Evolutionary conservation across 2,888 invertebrate genomes (phyloP), one percentile per base, ranked within the genome.

Genomic region (Eupsilia transversa): DNA sequence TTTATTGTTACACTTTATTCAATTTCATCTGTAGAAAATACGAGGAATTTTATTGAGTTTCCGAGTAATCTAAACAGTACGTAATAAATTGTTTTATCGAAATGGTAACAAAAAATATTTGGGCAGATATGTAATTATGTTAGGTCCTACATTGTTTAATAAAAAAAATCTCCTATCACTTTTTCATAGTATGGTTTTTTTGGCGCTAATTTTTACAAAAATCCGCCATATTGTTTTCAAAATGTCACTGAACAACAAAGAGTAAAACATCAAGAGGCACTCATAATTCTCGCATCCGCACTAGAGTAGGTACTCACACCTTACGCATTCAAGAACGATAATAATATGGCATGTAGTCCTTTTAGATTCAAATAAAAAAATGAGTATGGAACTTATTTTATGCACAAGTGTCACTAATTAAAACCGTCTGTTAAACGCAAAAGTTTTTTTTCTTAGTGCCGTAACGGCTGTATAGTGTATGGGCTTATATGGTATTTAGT

Each of bases 201-300:
- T 38, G 59, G 17, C 23, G 27, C 23, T 33, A 9, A n/a, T 74
- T 64, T 38, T 33, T 17, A 30, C 3, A 56, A 65, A 54, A 60
- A 43, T n/a, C 17, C 38, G 52, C 46, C 79, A 67, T 73, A 41
- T 68, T 81, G 46, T 64, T 67, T 66, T 76, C 54, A 23, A 56
- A 81, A 80, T 46, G 57, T 66, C 80, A 49, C 52, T 27, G 30
- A 84, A 54, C 35, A 30, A 33, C 46, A 66, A 72, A 69, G 46
- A 20, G 77, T 59, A 43, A 69, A 67, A 75, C 61, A 54, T 72
- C 43, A 52, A 82, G 72, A 49, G 60, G 46, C 59, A 69, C 77
- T 77, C 20, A 5, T 54, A 33, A 33, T 17, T 23, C 72, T 63
- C 69, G 69, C 69, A 82, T 82, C 82, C 85, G 82, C 85, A 72